Base-by-base conservation (phyloP, 2,797 vertebrate species). In the Notolabrus celidotus region DNA sequence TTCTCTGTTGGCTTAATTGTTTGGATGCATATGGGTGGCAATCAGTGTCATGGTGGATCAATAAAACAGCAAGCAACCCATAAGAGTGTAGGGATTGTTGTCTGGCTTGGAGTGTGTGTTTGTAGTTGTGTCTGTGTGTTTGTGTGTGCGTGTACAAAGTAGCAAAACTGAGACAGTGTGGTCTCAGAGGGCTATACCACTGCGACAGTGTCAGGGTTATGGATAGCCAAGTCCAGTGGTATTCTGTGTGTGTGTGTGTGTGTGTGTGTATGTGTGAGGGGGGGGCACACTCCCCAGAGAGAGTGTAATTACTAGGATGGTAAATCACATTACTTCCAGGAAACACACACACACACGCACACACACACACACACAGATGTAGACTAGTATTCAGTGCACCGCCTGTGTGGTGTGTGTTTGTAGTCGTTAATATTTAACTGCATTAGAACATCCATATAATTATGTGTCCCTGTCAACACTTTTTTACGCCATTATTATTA, bases 231-330 rank as follows among this genome's bases (percentile, higher is more conserved):
- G 38, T 36, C 46, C 47, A 23, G 9, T 57, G 63, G 52, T 47
- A 67, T 72, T 53, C 31, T 17, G 15, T 0, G 31, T 22, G 10
- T 72, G 20, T 51, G 9, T 31, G 15, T 47, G 23, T 47, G 42
- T 70, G 41, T 72, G 54, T 46, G 63, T 46, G 60, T 70, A 25
- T 63, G 29, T 56, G 61, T 59, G 55, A 73, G 6, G 56, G 29
- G 58, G 45, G 23, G 20, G 33, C 39, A 78, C 75, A 71, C 54
- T 70, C 77, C 83, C 79, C 59, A 49, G 77, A 82, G 56, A 82
- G 55, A 82, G 19, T 61, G 81, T 88, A 85, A 91, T 88, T 86
- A 89, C 82, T 58, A 57, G 51, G 59, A 84, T 88, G 80, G 77
- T 91, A 80, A 91, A 89, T 90, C 73, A 84, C 39, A 67, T 76